Evolutionary conservation across 2,888 invertebrate species (phyloP).

Genomic region (Lepidonotus clava): DNA sequence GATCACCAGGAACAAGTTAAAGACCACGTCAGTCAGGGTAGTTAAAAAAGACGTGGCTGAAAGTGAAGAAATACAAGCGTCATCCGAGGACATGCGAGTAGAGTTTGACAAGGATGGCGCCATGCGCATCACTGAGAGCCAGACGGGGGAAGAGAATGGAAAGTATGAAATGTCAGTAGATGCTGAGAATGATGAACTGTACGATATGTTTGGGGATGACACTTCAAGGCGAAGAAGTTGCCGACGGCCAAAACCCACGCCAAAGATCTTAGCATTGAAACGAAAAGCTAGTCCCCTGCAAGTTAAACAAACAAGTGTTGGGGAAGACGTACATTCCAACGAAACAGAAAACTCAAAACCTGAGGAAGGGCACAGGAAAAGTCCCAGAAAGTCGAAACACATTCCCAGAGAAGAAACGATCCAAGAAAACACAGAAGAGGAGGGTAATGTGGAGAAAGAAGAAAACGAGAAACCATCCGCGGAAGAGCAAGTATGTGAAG

Average conservation of each 20-base stretch:
- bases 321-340: not conserved
- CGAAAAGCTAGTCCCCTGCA: not conserved
- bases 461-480: not conserved
- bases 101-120: no score
- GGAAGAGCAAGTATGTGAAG: not conserved
- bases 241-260: constrained; percentile 48
- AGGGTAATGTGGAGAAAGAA: not conserved
- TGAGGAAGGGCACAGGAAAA: not conserved
- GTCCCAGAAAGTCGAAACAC: constrained; percentile 14
- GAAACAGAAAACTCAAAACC: no score
- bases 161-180: not conserved
- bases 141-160: not conserved
- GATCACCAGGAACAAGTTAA: not conserved
- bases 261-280: constrained; percentile 20
- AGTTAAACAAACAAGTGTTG: not conserved
- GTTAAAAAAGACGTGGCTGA: not conserved
- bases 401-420: not conserved
- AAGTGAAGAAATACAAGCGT: not conserved
- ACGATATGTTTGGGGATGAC: not conserved
- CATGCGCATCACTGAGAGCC: not conserved
- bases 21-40: not conserved
- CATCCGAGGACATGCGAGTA: not conserved
- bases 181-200: not conserved
- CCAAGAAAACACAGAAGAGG: not conserved
- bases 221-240: constrained; percentile 46